These are phyloP conservation scores for Chrysolina haemoptera DNA, from an alignment of 2,888 invertebrate species.

Conservation along the genomic window DNA sequence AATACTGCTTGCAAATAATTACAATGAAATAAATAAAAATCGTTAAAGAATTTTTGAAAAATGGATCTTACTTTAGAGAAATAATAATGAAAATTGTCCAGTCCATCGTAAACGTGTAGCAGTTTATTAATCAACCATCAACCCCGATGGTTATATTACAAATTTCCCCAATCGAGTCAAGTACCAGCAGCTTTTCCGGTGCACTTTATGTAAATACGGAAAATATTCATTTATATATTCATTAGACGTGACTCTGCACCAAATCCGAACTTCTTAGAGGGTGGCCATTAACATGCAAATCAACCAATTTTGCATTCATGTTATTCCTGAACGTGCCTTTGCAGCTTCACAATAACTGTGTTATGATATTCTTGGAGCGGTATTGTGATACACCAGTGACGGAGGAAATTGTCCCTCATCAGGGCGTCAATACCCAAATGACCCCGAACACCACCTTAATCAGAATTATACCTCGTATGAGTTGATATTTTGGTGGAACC, in stretches of 20 bases:
- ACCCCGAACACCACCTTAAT: background rate
- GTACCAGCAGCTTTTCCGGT: conserved; percentile 18
- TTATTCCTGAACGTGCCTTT: conserved; percentile 68
- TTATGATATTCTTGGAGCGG: conserved; percentile 50
- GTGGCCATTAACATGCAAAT: conserved; percentile 63
- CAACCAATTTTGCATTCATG: conserved; percentile 64
- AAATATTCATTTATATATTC: conserved; percentile 55
- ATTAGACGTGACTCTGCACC: conserved; percentile 60
- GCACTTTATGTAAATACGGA: conserved; percentile 34
- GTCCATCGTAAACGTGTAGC: background rate
- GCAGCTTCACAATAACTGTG: conserved; percentile 62
- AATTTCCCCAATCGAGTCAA: conserved; percentile 31
- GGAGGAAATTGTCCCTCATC: background rate
- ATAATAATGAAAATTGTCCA: too few relatives aligned
- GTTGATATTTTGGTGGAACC: background rate
- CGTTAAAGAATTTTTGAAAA: too few relatives aligned
- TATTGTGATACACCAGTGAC: conserved; percentile 1
- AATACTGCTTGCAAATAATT: too few relatives aligned
- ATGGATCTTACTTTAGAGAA: too few relatives aligned
- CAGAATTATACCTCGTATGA: background rate
- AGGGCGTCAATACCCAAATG: background rate
- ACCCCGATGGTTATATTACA: background rate
- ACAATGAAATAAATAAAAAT: too few relatives aligned
- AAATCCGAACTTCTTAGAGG: conserved; percentile 50
- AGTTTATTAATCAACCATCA: background rate